Percentiles rank a stretch among this genome's conserved stretches.
Evolutionary conservation across 2,113 vertebrate species (phyloP).

Genomic region (Gila orcuttii): DNA sequence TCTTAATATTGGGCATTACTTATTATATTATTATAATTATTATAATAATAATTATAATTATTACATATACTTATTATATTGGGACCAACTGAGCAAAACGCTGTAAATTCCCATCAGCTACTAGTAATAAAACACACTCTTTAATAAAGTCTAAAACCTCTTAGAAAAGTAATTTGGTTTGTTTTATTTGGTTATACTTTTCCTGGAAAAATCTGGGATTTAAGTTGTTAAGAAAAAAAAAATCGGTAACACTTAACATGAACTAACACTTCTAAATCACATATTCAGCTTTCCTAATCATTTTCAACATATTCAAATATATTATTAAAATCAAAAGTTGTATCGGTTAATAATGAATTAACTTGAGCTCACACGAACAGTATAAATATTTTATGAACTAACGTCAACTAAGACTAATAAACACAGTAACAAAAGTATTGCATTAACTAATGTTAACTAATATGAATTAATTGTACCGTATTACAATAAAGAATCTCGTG

Average conservation of each 20-base stretch:
- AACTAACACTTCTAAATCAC: neutral
- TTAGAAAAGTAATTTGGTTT: no score
- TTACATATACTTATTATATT: no score
- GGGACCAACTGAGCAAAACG: neutral
- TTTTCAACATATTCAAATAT: neutral
- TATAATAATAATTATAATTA: no score
- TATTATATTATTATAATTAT: no score
- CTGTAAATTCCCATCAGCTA: neutral
- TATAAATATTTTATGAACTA: neutral
- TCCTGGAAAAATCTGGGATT: no score
- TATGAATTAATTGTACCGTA: neutral
- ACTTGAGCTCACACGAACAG: neutral
- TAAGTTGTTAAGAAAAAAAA: no score
- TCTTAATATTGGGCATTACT: neutral
- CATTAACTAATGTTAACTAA: neutral
- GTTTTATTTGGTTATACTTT: no score
- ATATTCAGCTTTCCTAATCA: neutral
- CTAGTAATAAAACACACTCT: neutral
- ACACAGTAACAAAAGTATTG: neutral
- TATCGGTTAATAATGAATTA: neutral
- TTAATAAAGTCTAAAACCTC: neutral
- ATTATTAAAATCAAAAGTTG: neutral
- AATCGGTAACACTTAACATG: no score
- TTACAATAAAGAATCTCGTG: neutral
- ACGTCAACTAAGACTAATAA: neutral